Evolutionary conservation across 2,113 vertebrate species (phyloP).

Genomic region (Heteronetta atricapilla): DNA sequence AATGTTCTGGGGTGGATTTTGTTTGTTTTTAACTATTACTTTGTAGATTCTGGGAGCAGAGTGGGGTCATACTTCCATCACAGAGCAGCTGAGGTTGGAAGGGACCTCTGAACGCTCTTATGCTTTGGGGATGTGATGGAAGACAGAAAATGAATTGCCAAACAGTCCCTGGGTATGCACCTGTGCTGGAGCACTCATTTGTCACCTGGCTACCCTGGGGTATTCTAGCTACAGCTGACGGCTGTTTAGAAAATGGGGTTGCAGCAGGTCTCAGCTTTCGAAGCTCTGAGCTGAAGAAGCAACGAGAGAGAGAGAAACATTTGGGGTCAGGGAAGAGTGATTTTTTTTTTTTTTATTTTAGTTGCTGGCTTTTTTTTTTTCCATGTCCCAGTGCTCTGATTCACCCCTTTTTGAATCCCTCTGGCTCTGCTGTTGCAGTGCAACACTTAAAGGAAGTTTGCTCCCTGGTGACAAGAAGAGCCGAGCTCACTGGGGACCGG

Average conservation of each 20-base stretch:
- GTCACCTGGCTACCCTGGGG: neutral
- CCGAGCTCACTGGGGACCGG: neutral
- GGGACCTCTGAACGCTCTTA: neutral
- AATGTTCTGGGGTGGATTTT: too few species aligned
- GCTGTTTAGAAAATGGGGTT: neutral
- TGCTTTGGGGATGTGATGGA: neutral
- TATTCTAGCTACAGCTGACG: neutral
- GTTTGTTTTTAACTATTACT: neutral
- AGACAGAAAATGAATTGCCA: neutral
- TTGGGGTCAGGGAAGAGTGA: neutral
- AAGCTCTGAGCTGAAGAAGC: neutral
- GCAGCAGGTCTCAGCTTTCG: neutral
- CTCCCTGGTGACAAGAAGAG: neutral
- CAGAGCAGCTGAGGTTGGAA: neutral
- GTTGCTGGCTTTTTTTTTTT: neutral
- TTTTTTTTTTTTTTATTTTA: too few species aligned
- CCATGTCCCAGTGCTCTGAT: neutral
- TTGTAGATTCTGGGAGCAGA: neutral
- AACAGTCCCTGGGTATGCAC: neutral
- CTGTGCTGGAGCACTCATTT: neutral
- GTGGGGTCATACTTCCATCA: neutral
- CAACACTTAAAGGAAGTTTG: neutral
- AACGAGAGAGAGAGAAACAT: neutral
- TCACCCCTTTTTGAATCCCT: neutral
- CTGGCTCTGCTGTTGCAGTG: neutral